A percentile compares a stretch with the other conserved stretches of the same genome.
Evolutionary conservation across 2,888 invertebrate species (phyloP).

Genomic region (Ennomos quercinarius): DNA sequence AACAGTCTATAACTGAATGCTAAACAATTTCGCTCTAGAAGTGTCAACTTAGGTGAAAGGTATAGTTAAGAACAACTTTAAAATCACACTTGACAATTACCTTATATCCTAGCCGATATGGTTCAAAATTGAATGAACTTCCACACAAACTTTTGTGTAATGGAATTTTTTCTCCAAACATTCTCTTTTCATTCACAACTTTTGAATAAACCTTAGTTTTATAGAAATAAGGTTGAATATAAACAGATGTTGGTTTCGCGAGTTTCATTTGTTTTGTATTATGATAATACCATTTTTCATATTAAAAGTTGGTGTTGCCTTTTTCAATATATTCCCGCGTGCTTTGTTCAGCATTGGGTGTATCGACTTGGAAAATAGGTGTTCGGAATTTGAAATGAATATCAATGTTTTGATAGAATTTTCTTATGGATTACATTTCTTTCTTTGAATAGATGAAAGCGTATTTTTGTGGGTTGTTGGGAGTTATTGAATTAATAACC

Average conservation of each 20-base stretch:
- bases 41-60: slow-evolving; percentile 58
- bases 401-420: slow-evolving; percentile 39
- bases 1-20: slow-evolving; percentile 52
- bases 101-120: slow-evolving; percentile 3
- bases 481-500: no score
- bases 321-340: slow-evolving; percentile 53
- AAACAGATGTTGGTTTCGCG: neutral
- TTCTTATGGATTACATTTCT: slow-evolving; percentile 24
- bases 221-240: slow-evolving; percentile 1
- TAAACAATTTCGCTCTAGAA: slow-evolving; percentile 56
- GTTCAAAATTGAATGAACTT: slow-evolving; percentile 12
- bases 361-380: slow-evolving; percentile 44
- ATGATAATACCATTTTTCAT: slow-evolving; percentile 84
- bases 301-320: slow-evolving; percentile 76
- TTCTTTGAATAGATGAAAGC: slow-evolving; percentile 4
- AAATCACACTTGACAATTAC: slow-evolving; percentile 1
- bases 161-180: slow-evolving; percentile 26
- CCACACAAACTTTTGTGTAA: slow-evolving; percentile 1
- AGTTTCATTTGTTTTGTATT: slow-evolving; percentile 50
- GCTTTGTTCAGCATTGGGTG: slow-evolving; percentile 39
- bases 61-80: slow-evolving; percentile 38
- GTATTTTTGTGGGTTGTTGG: neutral
- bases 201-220: neutral
- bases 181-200: slow-evolving; percentile 21
- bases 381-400: slow-evolving; percentile 39